Evolutionary conservation across 2,113 vertebrate species (phyloP).

Genomic region (Gadus macrocephalus): DNA sequence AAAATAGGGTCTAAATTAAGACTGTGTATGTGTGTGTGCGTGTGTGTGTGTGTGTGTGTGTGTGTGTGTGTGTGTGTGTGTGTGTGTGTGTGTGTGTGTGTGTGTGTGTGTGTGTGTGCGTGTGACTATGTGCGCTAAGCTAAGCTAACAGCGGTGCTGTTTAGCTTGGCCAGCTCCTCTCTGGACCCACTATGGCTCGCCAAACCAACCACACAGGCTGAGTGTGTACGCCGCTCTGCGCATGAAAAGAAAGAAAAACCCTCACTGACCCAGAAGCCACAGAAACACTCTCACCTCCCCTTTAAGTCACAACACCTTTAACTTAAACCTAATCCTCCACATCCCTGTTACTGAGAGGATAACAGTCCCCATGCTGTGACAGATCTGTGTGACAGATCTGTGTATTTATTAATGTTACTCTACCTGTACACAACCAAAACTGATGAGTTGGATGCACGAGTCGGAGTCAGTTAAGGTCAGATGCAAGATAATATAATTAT

Average conservation of each 20-base stretch:
- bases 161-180: slow-evolving; percentile 52
- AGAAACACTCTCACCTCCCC: neutral
- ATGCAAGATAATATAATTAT: no score
- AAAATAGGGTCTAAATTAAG: slow-evolving; percentile 59
- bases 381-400: no score
- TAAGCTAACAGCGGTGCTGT: slow-evolving; percentile 28
- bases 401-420: neutral
- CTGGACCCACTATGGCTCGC: slow-evolving; percentile 31
- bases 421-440: neutral
- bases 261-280: slow-evolving; percentile 26
- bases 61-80: slow-evolving; percentile 18
- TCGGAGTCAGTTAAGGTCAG: no score
- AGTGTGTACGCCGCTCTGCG: slow-evolving; percentile 38
- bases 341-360: slow-evolving; percentile 6
- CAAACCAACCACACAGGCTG: slow-evolving; percentile 47
- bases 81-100: slow-evolving; percentile 8
- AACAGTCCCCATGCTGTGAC: neutral
- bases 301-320: neutral
- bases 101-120: slow-evolving; percentile 26
- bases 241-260: slow-evolving; percentile 19
- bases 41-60: slow-evolving; percentile 21
- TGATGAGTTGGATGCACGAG: no score
- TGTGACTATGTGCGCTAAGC: slow-evolving; percentile 9
- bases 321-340: slow-evolving; percentile 23
- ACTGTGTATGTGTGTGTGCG: slow-evolving; percentile 11